These are phyloP conservation scores for Polypedilum pembai DNA, from an alignment of 1,140 invertebrate species.

Conservation along the genomic window DNA sequence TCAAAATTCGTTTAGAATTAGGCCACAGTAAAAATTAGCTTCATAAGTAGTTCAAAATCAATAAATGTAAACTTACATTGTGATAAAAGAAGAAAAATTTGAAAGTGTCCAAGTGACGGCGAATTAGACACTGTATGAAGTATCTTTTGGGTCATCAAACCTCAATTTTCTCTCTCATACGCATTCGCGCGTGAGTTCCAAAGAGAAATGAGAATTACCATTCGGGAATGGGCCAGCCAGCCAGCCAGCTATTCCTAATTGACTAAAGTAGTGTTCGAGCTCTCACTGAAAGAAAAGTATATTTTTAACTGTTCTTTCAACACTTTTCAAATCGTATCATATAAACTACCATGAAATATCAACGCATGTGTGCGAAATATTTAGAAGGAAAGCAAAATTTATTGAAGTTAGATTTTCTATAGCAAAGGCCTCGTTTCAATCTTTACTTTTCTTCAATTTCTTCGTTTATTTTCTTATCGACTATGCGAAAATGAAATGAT, in stretches of 20 bases:
- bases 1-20: neutral
- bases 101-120: slow-evolving; percentile 2
- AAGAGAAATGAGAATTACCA: neutral
- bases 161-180: neutral
- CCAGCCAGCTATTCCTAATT: neutral
- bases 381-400: slow-evolving; percentile 4
- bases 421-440: no score
- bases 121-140: neutral
- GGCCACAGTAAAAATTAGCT: no score
- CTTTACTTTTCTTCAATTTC: neutral
- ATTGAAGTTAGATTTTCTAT: no score
- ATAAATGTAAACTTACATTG: no score
- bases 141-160: slow-evolving; percentile 4
- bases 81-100: neutral
- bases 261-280: neutral
- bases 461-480: no score
- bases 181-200: neutral
- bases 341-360: slow-evolving; percentile 1
- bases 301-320: slow-evolving; percentile 4
- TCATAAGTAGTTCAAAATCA: no score
- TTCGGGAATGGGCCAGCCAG: neutral
- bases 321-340: neutral
- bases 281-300: neutral
- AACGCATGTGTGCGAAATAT: neutral
- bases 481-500: no score